Evolutionary conservation across 2,797 vertebrate species (phyloP).

Genomic region (Florisuga fusca): DNA sequence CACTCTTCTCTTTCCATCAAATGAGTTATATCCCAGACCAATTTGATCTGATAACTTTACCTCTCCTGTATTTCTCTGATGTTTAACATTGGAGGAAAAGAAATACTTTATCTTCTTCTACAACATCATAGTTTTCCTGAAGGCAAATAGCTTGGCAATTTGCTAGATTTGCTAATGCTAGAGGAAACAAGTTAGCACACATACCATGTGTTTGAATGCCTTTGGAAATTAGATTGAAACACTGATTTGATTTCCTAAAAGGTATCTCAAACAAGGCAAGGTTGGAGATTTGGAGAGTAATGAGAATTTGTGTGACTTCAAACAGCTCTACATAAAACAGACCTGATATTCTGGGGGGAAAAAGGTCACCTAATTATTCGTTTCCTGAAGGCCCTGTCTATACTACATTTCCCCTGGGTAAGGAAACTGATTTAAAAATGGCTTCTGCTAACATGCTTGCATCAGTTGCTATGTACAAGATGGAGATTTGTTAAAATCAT

Average conservation of each 20-base stretch:
- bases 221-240: conserved; percentile 78
- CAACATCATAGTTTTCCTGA: conserved; percentile 68
- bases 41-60: not conserved
- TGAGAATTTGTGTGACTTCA: conserved; percentile 71
- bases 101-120: conserved; percentile 68
- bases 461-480: conserved; percentile 6
- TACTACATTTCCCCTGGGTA: conserved; percentile 65
- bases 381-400: conserved; percentile 73
- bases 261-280: conserved; percentile 67
- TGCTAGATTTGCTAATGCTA: conserved; percentile 75
- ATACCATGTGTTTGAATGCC: conserved; percentile 74
- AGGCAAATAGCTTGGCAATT: conserved; percentile 73
- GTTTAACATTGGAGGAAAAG: conserved; percentile 64
- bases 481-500: conserved; percentile 27
- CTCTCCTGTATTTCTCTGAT: conserved; percentile 56
- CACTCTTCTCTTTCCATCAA: not conserved
- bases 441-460: conserved; percentile 32
- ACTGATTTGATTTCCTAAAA: conserved; percentile 77
- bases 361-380: conserved; percentile 77
- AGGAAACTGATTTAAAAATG: conserved; percentile 70
- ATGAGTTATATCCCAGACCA: not conserved
- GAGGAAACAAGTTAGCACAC: conserved; percentile 77
- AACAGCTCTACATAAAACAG: conserved; percentile 73
- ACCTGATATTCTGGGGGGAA: conserved; percentile 65
- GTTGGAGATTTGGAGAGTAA: conserved; percentile 77